Evolutionary conservation across 2,888 invertebrate genomes (phyloP).

Genomic region (Dioctria linearis): DNA sequence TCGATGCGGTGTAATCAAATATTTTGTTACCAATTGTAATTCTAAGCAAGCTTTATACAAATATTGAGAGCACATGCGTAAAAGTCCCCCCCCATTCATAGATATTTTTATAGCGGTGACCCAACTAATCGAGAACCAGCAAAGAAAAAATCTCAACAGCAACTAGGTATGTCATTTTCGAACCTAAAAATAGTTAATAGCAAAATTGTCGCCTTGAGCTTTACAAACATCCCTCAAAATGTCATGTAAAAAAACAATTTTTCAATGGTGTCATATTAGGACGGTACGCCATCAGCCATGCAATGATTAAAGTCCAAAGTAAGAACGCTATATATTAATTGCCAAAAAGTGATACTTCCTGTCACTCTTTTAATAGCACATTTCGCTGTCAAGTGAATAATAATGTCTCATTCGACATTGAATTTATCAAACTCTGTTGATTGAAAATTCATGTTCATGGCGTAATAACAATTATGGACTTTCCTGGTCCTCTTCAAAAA

Average conservation of each 20-base stretch:
- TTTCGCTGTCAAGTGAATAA: background rate
- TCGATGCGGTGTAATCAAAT: too few species aligned
- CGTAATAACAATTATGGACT: background rate
- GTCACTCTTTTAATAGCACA: slow-evolving; percentile 6
- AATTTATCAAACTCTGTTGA: slow-evolving; percentile 13
- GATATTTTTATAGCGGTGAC: background rate
- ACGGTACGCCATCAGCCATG: background rate
- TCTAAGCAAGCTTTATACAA: too few species aligned
- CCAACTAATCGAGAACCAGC: background rate
- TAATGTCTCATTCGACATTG: slow-evolving; percentile 1
- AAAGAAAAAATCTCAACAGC: background rate
- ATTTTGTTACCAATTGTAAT: too few species aligned
- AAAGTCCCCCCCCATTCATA: too few species aligned
- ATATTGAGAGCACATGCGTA: too few species aligned
- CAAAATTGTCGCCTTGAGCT: slow-evolving; percentile 27
- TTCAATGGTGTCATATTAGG: background rate
- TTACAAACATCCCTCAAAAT: slow-evolving; percentile 1
- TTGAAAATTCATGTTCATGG: slow-evolving; percentile 12
- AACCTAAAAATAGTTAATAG: slow-evolving; percentile 30
- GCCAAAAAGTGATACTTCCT: slow-evolving; percentile 40
- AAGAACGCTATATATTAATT: slow-evolving; percentile 11
- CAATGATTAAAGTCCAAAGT: background rate
- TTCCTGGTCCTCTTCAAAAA: background rate
- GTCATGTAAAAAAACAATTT: slow-evolving; percentile 25
- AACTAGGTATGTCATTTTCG: slow-evolving; percentile 11